Conservation (phyloP, 2,797 vertebrate species). For the Lepus oiostolus region DNA sequence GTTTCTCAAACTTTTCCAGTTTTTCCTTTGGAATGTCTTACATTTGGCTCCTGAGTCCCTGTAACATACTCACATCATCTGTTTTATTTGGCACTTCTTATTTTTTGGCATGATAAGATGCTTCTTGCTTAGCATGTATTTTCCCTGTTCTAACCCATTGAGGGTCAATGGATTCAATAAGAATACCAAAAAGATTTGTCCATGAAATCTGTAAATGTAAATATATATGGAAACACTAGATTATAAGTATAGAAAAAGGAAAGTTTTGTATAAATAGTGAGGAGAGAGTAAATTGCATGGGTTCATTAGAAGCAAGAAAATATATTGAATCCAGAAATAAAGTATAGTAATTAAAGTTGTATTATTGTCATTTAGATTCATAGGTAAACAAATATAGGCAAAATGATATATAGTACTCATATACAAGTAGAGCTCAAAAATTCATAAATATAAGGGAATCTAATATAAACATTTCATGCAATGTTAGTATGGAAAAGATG, state of each 20-base stretch:
- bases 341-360: not conserved
- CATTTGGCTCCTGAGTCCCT: not conserved
- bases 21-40: not conserved
- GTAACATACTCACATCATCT: not conserved
- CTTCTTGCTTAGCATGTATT: not conserved
- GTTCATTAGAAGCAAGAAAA: not conserved
- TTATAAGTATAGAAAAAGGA: not conserved
- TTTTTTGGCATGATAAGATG: not conserved
- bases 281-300: not conserved
- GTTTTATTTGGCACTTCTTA: not conserved
- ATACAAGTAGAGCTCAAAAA: not conserved
- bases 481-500: not conserved
- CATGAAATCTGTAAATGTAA: not conserved
- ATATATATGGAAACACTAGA: not conserved
- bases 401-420: not conserved
- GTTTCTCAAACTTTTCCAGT: not conserved
- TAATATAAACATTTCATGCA: not conserved
- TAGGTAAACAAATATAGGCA: not conserved
- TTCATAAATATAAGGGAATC: not conserved
- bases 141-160: not conserved
- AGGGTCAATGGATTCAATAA: not conserved
- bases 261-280: not conserved
- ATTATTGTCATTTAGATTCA: not conserved
- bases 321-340: not conserved
- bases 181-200: not conserved